Base-by-base conservation (phyloP, 2,888 invertebrate genomes). In the Aleiodes alternator region DNA sequence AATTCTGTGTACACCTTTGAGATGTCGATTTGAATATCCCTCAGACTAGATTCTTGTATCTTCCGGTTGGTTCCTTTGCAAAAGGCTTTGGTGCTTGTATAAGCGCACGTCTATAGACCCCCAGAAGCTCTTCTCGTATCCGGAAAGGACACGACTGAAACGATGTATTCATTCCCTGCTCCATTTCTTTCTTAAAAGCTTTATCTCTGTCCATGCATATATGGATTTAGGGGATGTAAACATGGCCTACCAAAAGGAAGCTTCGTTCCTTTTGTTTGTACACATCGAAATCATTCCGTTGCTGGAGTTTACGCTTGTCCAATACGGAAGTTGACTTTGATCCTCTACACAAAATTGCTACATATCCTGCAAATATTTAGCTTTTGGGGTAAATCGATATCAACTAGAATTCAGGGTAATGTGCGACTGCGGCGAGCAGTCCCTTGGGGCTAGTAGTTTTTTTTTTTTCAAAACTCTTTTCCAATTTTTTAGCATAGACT, bases 1-100 rank as follows among this genome's bases (percentile, higher is more conserved):
- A 64, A 43, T 55, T 14, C 53, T 23, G 50, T 43, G 55, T 56
- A 79, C 68, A 73, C 72, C 74, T 79, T 80, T 76, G 76, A 76
- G 64, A 78, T 69, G 66, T 77, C 76, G 73, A 79, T 80, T 81
- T 77, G 74, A 81, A 79, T 78, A 79, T 78, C 78, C 76, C 73
- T 75, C 38, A 72, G 76, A 78, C 76, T 71, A 75, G 73, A 71
- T 73, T 43, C 76, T 72, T 53, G 50, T 50, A 72, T 72, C 55
- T 61, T 68, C 72, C 11, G 74, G 56, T 12, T 23, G 29, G n/a
- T 55, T 9, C 38, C 38, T 43, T 3, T 11, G n/a, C 69, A 14
- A 69, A 53, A 55, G 69, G 53, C 55, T 69, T 55, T 23, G 29
- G 56, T 56, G 43, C 9, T 43, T 14, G 38, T 43, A 16, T 16